phyloP scores from a whole-genome alignment of 2,888 invertebrate species.

The Nomada goodeniana region DNA sequence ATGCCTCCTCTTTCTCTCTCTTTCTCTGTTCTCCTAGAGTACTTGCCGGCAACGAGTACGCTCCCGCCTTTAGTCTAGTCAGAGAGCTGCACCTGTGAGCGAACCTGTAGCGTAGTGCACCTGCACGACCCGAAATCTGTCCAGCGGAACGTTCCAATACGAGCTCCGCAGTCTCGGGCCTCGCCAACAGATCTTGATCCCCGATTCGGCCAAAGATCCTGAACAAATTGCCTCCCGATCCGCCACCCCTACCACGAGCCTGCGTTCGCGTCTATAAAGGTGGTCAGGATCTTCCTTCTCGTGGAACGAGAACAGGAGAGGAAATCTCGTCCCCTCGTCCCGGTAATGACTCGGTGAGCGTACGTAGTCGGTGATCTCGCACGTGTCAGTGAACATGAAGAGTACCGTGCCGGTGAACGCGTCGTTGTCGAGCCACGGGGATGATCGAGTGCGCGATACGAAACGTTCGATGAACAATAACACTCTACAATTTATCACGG shows the following conservation, averaged over 20 bases:
- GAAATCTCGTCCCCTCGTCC: not conserved
- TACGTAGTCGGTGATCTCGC: slow-evolving; percentile 29
- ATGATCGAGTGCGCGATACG: slow-evolving; percentile 33
- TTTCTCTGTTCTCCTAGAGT: slow-evolving; percentile 68
- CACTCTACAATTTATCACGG: not conserved
- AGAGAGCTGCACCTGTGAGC: slow-evolving; percentile 74
- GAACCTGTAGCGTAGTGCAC: slow-evolving; percentile 67
- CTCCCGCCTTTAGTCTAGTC: slow-evolving; percentile 77
- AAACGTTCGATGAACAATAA: slow-evolving; percentile 26
- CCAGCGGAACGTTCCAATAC: not conserved
- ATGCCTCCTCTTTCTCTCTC: slow-evolving; percentile 59
- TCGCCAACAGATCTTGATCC: not conserved
- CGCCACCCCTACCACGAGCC: not conserved
- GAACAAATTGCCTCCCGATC: slow-evolving; percentile 2
- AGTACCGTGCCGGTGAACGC: not conserved
- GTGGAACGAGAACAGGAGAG: not conserved
- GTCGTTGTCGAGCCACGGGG: slow-evolving; percentile 9
- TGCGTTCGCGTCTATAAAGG: too few relatives aligned
- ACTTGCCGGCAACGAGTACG: slow-evolving; percentile 69
- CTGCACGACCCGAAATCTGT: slow-evolving; percentile 45
- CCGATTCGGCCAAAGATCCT: not conserved
- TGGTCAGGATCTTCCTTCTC: not conserved
- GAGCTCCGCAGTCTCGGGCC: not conserved
- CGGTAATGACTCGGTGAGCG: slow-evolving; percentile 16
- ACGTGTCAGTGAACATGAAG: slow-evolving; percentile 58